Evolutionary conservation across 2,113 vertebrate species (phyloP).

Genomic region (Malaclemys terrapin): DNA sequence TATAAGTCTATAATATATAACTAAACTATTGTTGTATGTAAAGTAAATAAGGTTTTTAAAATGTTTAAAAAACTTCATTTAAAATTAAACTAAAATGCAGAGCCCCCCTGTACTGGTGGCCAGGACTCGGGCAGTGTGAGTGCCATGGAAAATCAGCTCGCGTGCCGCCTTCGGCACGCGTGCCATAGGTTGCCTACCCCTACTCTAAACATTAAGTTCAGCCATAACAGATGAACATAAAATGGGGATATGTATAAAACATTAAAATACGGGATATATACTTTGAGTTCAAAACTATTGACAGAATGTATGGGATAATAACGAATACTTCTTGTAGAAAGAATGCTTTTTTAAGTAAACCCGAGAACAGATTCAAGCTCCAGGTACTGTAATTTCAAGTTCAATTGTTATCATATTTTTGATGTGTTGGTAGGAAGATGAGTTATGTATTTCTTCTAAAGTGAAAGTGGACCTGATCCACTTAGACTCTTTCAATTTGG

Average conservation of each 20-base stretch:
- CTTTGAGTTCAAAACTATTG: constrained; percentile 13
- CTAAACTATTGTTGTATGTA: too few species aligned
- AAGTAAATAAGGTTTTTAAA: too few species aligned
- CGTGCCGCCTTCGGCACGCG: too few species aligned
- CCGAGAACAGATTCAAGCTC: not conserved
- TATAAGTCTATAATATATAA: too few species aligned
- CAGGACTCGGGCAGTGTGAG: too few species aligned
- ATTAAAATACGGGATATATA: not conserved
- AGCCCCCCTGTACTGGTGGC: too few species aligned
- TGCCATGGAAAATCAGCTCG: too few species aligned
- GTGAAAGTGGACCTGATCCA: not conserved
- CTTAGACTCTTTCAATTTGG: constrained; percentile 35
- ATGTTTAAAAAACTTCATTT: too few species aligned
- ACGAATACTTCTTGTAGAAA: constrained; percentile 15
- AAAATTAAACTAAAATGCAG: too few species aligned
- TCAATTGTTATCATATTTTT: constrained; percentile 37
- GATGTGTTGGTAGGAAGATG: constrained; percentile 12
- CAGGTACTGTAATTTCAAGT: not conserved
- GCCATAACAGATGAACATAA: not conserved
- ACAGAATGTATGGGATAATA: constrained; percentile 15
- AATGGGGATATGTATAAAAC: not conserved
- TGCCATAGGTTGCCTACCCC: too few species aligned
- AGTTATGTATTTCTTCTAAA: constrained; percentile 37
- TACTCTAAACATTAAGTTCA: not conserved
- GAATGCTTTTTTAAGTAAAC: constrained; percentile 41